Evolutionary conservation across 2,888 invertebrate species (phyloP).

Genomic region (Encarsia formosa): DNA sequence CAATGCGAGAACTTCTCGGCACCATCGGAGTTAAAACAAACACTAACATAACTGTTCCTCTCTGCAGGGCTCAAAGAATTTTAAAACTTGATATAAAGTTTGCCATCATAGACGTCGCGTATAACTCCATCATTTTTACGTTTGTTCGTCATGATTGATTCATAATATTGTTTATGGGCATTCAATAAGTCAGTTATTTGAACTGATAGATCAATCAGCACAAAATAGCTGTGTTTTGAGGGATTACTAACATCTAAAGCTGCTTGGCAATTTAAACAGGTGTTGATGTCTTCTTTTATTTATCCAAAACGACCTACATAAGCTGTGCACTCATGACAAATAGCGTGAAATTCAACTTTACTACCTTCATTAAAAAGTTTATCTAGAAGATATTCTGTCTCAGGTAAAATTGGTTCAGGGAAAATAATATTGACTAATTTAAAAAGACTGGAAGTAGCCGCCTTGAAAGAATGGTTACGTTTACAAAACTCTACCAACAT

Average conservation of each 20-base stretch:
- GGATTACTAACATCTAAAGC: background rate
- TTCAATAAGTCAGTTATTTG: constrained; percentile 3
- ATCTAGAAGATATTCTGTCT: background rate
- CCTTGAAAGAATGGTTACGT: no score
- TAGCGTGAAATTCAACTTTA: background rate
- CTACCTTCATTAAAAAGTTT: background rate
- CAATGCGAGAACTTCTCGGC: constrained; percentile 7
- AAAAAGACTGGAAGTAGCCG: no score
- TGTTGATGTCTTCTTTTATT: background rate
- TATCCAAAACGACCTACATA: background rate
- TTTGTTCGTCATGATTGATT: constrained; percentile 1
- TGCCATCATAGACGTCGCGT: constrained; percentile 5
- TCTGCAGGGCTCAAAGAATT: background rate
- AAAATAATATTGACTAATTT: background rate
- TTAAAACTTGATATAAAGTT: constrained; percentile 7
- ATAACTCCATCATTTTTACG: background rate
- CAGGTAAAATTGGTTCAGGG: background rate
- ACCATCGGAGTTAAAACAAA: constrained; percentile 6
- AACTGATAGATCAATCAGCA: background rate
- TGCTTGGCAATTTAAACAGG: background rate
- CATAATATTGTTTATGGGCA: background rate
- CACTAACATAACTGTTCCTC: background rate
- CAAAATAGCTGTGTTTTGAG: background rate
- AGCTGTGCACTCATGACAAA: background rate
- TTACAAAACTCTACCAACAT: no score